Conservation (phyloP, 2,797 vertebrate species). For the Acipenser oxyrinchus region DNA sequence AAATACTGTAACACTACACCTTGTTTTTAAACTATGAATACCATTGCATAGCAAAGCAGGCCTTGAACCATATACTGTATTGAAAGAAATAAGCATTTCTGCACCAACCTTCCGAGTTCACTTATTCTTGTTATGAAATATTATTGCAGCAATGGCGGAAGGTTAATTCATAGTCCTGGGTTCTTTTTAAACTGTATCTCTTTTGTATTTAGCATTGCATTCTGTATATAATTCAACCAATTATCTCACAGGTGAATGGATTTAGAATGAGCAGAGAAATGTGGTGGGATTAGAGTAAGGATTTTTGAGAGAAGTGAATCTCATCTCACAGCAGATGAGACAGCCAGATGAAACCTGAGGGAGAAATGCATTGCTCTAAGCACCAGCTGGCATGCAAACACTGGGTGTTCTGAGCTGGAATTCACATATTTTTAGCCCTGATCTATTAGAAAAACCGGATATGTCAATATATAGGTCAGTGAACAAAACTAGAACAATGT, state of each 20-base stretch:
- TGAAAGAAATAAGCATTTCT: too few relatives aligned
- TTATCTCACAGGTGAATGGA: slow-evolving; percentile 51
- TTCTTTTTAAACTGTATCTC: not conserved
- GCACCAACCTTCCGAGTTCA: too few relatives aligned
- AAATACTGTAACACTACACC: too few relatives aligned
- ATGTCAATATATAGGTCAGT: slow-evolving; percentile 24
- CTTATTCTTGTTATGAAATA: too few relatives aligned
- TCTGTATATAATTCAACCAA: slow-evolving; percentile 46
- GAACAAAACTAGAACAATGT: slow-evolving; percentile 11
- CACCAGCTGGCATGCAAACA: slow-evolving; percentile 8
- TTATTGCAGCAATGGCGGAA: too few relatives aligned
- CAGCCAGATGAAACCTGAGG: not conserved
- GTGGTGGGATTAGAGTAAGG: slow-evolving; percentile 45
- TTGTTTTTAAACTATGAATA: too few relatives aligned
- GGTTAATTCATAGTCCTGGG: not conserved
- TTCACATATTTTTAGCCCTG: slow-evolving; percentile 1
- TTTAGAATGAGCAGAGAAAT: slow-evolving; percentile 46
- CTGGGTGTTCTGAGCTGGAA: not conserved
- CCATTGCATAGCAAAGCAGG: too few relatives aligned
- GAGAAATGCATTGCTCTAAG: not conserved
- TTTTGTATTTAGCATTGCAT: slow-evolving; percentile 39
- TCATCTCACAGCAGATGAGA: not conserved
- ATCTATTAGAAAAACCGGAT: slow-evolving; percentile 12
- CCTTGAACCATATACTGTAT: too few relatives aligned
- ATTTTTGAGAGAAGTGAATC: not conserved